Conservation (phyloP, 2,888 invertebrate genomes). For the Lampropteryx suffumata region DNA sequence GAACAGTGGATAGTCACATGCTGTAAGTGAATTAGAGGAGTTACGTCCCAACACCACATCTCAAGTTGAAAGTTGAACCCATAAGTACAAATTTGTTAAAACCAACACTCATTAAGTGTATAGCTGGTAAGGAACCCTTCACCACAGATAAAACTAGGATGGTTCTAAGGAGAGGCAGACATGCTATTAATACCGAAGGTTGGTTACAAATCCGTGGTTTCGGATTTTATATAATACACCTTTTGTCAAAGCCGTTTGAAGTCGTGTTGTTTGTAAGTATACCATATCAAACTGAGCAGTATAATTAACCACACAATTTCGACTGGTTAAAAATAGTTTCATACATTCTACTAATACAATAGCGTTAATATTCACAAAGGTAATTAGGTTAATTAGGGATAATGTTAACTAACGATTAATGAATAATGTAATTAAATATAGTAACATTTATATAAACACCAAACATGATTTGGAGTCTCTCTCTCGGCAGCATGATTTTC, state of each 20-base stretch:
- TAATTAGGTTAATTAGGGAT: conserved; percentile 25
- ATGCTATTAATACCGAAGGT: conserved; percentile 57
- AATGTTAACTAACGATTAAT: conserved; percentile 60
- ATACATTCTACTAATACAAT: conserved; percentile 8
- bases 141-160: conserved; percentile 60
- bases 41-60: conserved; percentile 59
- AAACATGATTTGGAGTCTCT: conserved; percentile 55
- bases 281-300: too few relatives aligned
- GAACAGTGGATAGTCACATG: conserved; percentile 63
- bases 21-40: conserved; percentile 49
- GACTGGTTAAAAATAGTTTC: conserved; percentile 4
- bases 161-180: conserved; percentile 57
- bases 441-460: conserved; percentile 54
- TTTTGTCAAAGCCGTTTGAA: too few relatives aligned
- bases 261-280: too few relatives aligned
- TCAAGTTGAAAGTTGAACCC: conserved; percentile 37
- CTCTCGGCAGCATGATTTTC: conserved; percentile 52
- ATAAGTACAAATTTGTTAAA: too few relatives aligned
- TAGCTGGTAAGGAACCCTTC: conserved; percentile 19
- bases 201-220: conserved; percentile 48
- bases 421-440: conserved; percentile 6
- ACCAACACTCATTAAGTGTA: too few relatives aligned
- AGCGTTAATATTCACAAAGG: conserved; percentile 9
- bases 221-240: not conserved
- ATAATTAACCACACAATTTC: not conserved